Conservation (phyloP, 2,888 invertebrate species). For the Nomada fabriciana region DNA sequence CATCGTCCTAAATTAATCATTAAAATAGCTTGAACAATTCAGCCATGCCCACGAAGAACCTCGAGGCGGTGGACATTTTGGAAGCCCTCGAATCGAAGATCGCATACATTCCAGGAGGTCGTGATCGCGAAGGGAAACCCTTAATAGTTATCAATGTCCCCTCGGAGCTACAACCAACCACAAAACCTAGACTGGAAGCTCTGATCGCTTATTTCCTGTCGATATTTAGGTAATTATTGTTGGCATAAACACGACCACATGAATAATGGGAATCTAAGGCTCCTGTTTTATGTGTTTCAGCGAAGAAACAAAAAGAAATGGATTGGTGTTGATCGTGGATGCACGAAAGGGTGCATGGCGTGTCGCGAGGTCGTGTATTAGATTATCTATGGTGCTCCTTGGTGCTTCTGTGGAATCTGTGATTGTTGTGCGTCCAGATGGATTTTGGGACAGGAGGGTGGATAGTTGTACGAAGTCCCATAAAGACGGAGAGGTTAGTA, state of each 20-base stretch:
- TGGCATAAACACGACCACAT: too few relatives aligned
- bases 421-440: constrained; percentile 90
- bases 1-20: neutral
- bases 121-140: constrained; percentile 88
- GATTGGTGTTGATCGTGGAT: constrained; percentile 88
- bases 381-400: constrained; percentile 86
- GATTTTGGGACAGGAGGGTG: constrained; percentile 91
- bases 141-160: constrained; percentile 88
- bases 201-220: constrained; percentile 85
- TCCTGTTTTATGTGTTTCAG: constrained; percentile 75
- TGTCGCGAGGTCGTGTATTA: constrained; percentile 87
- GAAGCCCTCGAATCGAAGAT: constrained; percentile 87
- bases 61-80: constrained; percentile 87
- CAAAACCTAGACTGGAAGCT: constrained; percentile 81
- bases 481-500: constrained; percentile 86
- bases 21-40: constrained; percentile 23
- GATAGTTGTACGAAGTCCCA: constrained; percentile 88
- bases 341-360: constrained; percentile 88
- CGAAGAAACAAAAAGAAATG: constrained; percentile 85
- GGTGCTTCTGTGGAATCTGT: constrained; percentile 85
- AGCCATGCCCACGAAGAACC: constrained; percentile 73
- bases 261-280: neutral
- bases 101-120: constrained; percentile 88
- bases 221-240: constrained; percentile 85
- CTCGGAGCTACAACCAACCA: constrained; percentile 85